Evolutionary conservation across 2,888 invertebrate genomes (phyloP), one percentile per base, ranked within the genome.

Genomic region (Dynastes hyllus): DNA sequence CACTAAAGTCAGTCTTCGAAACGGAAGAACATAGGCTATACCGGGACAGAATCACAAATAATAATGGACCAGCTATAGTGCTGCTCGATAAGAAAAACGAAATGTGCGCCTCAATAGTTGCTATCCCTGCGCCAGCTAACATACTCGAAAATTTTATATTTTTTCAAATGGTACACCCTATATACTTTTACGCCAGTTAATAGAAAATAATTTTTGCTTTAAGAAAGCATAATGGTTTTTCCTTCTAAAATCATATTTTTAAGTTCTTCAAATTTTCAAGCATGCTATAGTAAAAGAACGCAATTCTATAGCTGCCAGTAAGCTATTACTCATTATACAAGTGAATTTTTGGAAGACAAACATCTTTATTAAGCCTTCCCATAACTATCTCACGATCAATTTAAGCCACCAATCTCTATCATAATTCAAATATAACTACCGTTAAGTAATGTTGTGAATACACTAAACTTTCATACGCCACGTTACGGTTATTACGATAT

Each of bases 401-500:
- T 58, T 58, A 22, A 16, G 55, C 22, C 16, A 16, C 55, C 22
- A 6, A 58, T 58, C 16, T 58, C 45, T 45, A 45, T 58, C 55
- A 58, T 58, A 58, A n/a, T 58, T 58, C 22, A 9, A 63, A 5
- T 29, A 29, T 63, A 32, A 32, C 63, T 63, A 63, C 32, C 29
- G 27, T 63, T 63, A 63, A 29, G 55, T 58, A 58, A 58, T 58
- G 6, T 58, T 22, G 16, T 63, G 27, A 63, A 32, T 13, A 29
- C 32, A 29, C 29, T 63, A 32, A 13, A 29, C 29, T 32, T 32
- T 63, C 63, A 63, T 63, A 63, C 27, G 11, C 29, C 29, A 13
- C 32, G 63, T 63, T 63, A 63, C 29, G 9, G 29, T 51, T 27
- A 69, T 69, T 50, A 50, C 5, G 11, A 29, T 69, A 69, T 51